These are phyloP conservation scores for Prosapia bicincta DNA, from an alignment of 2,888 invertebrate genomes.

Conservation along the genomic window DNA sequence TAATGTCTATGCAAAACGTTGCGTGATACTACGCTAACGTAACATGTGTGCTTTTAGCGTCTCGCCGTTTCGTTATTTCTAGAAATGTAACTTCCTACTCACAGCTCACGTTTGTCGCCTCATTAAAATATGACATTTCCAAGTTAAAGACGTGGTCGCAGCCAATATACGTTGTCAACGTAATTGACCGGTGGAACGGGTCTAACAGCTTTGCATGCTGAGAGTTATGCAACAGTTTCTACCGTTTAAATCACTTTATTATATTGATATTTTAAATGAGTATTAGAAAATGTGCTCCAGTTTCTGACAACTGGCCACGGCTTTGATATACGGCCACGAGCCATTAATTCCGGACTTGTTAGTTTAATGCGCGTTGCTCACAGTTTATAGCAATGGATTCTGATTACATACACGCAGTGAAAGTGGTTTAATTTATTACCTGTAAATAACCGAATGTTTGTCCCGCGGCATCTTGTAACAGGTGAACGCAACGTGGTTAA, in stretches of 20 bases:
- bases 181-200: background rate
- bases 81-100: too few species aligned
- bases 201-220: background rate
- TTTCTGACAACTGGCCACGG: background rate
- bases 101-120: too few species aligned
- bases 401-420: background rate
- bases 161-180: background rate
- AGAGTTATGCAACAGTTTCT: background rate
- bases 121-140: constrained; percentile 2
- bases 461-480: too few species aligned
- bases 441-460: too few species aligned
- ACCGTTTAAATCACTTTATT: background rate
- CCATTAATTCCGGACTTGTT: background rate
- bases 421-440: too few species aligned
- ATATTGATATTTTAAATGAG: background rate
- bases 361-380: background rate
- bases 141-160: background rate
- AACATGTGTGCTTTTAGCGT: too few species aligned
- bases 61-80: too few species aligned
- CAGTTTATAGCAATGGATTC: background rate
- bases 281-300: background rate
- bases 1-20: too few species aligned
- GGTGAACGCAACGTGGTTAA: too few species aligned
- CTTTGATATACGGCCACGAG: background rate
- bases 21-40: too few species aligned